Evolutionary conservation across 2,113 vertebrate genomes (phyloP).

Genomic region (Syngnathoides biaculeatus): DNA sequence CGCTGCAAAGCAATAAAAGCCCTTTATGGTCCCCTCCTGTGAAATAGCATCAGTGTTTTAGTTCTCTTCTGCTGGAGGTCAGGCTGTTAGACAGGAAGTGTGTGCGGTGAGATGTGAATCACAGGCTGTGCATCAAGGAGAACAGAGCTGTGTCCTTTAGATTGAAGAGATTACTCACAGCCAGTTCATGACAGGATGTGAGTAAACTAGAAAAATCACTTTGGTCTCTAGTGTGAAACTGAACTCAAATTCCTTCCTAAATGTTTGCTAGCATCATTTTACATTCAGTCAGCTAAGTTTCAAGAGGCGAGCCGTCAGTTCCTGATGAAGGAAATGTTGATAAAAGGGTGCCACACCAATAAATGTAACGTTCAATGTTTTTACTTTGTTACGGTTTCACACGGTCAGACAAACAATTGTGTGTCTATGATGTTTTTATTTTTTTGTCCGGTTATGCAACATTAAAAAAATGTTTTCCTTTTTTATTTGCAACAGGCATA

Average conservation of each 20-base stretch:
- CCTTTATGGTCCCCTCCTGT: constrained; percentile 16
- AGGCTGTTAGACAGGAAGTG: constrained; percentile 54
- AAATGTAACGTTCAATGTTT: constrained; percentile 21
- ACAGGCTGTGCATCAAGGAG: constrained; percentile 20
- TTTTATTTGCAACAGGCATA: constrained; percentile 8
- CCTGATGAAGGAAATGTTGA: neutral
- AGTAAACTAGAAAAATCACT: constrained; percentile 29
- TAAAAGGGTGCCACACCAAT: constrained; percentile 30
- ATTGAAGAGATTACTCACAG: constrained; percentile 30
- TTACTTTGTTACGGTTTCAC: neutral
- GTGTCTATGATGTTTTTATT: constrained; percentile 7
- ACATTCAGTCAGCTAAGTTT: constrained; percentile 20
- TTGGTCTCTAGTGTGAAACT: constrained; percentile 16
- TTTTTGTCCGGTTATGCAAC: constrained; percentile 9
- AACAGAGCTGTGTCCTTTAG: constrained; percentile 12
- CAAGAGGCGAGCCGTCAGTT: constrained; percentile 13
- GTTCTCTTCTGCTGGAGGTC: constrained; percentile 35
- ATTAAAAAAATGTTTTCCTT: constrained; percentile 9
- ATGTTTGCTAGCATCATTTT: constrained; percentile 31
- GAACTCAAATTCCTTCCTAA: constrained; percentile 9
- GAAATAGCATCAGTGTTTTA: constrained; percentile 40
- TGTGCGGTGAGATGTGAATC: constrained; percentile 56
- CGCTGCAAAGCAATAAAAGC: constrained; percentile 18
- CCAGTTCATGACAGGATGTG: constrained; percentile 29
- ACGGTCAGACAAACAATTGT: constrained; percentile 16